A percentile compares a stretch with the other conserved stretches of the same genome.
Conservation (phyloP, 1,140 invertebrate species). For the Ericerus pela region DNA sequence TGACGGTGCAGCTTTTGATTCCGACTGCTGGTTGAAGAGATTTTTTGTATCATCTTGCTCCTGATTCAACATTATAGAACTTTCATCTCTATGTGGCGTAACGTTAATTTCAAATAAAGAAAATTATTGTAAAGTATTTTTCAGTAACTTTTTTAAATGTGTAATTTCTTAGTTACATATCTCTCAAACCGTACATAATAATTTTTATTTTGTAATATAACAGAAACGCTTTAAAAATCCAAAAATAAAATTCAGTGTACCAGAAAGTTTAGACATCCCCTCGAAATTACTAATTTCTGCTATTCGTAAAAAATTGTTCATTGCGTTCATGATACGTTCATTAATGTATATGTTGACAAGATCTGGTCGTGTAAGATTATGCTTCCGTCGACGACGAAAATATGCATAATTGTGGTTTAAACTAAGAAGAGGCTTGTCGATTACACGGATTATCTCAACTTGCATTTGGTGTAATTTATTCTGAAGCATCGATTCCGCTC, state of each 20-base stretch:
- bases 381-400: constrained; percentile 30
- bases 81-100: constrained; percentile 66
- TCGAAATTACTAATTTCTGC: too few relatives aligned
- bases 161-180: not conserved
- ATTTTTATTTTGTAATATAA: constrained; percentile 19
- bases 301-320: constrained; percentile 82
- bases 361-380: constrained; percentile 35
- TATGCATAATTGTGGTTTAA: constrained; percentile 38
- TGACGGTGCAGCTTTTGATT: not conserved
- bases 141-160: constrained; percentile 13
- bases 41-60: constrained; percentile 56
- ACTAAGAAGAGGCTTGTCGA: constrained; percentile 57
- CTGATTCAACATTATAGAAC: constrained; percentile 70
- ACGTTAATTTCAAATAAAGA: constrained; percentile 86
- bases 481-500: constrained; percentile 67
- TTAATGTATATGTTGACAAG: constrained; percentile 65
- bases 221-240: too few relatives aligned
- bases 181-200: not conserved
- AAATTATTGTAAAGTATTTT: constrained; percentile 74
- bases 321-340: constrained; percentile 77
- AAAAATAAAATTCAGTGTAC: too few relatives aligned
- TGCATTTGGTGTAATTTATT: constrained; percentile 68
- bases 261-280: too few relatives aligned
- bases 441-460: constrained; percentile 58
- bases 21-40: not conserved